phyloP scores from a whole-genome alignment of 2,113 vertebrate species.

The Pampusana beccarii region DNA sequence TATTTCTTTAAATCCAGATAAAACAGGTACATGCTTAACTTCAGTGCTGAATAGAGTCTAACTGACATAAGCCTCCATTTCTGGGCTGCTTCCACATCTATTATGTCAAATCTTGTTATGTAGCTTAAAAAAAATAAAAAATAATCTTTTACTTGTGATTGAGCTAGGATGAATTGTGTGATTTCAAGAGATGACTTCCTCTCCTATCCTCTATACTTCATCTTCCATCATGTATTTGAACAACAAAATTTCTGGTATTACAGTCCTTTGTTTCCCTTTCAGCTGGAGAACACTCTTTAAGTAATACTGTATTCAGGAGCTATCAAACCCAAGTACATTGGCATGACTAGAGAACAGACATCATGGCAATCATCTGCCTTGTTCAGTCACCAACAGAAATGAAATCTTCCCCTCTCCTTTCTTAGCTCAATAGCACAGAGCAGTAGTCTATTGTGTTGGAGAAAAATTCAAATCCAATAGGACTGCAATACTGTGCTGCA shows the following conservation, averaged over 20 bases:
- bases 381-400: neutral
- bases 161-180: neutral
- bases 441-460: too few species aligned
- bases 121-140: neutral
- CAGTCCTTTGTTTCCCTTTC: neutral
- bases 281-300: neutral
- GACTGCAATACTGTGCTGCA: neutral
- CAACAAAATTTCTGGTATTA: neutral
- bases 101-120: neutral
- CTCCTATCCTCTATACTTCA: neutral
- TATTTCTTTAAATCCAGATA: neutral
- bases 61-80: neutral
- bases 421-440: neutral
- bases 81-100: neutral
- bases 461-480: neutral
- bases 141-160: neutral
- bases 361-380: neutral
- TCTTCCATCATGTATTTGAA: neutral
- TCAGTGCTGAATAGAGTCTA: neutral
- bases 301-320: neutral
- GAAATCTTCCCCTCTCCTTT: neutral
- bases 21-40: neutral
- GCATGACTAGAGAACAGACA: neutral
- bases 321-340: neutral
- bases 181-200: neutral